A percentile compares a stretch with the other conserved stretches of the same genome.
These are phyloP conservation scores for Rhineura floridana DNA, from an alignment of 2,113 vertebrate species.

Conservation along the genomic window DNA sequence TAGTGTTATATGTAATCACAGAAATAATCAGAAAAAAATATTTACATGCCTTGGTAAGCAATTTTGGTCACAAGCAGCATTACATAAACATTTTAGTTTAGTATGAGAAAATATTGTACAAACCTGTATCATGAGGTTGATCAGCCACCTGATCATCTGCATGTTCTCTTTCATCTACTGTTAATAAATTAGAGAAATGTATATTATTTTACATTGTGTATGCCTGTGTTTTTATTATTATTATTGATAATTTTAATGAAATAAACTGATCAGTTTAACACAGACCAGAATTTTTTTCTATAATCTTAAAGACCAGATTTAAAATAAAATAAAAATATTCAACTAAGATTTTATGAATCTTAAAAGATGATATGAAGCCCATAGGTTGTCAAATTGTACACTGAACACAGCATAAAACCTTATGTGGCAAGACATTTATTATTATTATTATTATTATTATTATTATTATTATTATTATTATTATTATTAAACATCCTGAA, in stretches of 20 bases:
- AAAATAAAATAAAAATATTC: background rate
- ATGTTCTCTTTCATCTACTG: constrained; percentile 43
- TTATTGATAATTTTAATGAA: background rate
- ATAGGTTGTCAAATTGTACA: background rate
- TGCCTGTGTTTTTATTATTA: background rate
- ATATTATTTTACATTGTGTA: background rate
- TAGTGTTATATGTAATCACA: background rate
- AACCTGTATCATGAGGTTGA: constrained; percentile 62
- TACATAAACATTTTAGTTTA: background rate
- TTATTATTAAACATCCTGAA: too few relatives aligned
- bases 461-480: too few relatives aligned
- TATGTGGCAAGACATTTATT: background rate
- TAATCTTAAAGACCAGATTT: background rate
- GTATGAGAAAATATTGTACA: constrained; percentile 3
- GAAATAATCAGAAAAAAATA: background rate
- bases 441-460: too few relatives aligned
- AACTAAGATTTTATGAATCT: background rate
- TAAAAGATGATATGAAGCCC: background rate
- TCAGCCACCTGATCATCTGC: constrained; percentile 23
- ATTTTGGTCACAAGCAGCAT: background rate
- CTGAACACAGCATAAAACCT: background rate
- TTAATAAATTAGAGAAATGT: background rate
- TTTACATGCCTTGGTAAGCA: background rate
- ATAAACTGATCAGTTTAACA: background rate
- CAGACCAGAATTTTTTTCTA: background rate